A percentile compares a stretch with the other conserved stretches of the same genome.
These are phyloP conservation scores for Lottia scabra DNA, from an alignment of 2,888 invertebrate genomes.

Conservation along the genomic window DNA sequence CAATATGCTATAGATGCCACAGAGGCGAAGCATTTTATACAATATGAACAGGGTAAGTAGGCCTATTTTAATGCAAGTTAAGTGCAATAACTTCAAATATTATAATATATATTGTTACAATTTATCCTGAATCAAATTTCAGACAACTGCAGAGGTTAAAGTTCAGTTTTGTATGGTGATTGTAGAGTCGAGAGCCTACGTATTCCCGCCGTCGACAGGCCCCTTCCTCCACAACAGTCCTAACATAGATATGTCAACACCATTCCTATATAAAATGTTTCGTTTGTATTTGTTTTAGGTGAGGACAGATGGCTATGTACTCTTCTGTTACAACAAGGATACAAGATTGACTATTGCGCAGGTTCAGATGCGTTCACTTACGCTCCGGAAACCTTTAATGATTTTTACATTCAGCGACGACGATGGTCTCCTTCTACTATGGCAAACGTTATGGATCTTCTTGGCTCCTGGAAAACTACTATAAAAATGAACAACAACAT, in stretches of 20 bases:
- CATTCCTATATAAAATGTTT: background rate
- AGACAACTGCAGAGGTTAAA: no score
- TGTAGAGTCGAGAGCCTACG: no score
- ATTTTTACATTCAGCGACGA: constrained; percentile 62
- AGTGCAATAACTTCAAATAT: no score
- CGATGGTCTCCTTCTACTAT: constrained; percentile 64
- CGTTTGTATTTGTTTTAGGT: constrained; percentile 41
- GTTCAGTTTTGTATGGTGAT: no score
- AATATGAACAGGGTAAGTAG: constrained; percentile 87
- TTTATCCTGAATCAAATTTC: no score
- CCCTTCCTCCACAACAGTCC: no score
- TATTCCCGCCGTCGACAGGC: no score
- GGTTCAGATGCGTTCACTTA: constrained; percentile 60
- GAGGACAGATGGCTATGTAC: constrained; percentile 65
- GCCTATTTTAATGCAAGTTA: no score
- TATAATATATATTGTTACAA: no score
- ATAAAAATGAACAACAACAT: constrained; percentile 56
- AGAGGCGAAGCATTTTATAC: constrained; percentile 86
- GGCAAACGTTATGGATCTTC: constrained; percentile 61
- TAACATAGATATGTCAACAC: no score
- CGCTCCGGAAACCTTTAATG: constrained; percentile 60
- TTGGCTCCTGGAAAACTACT: constrained; percentile 45
- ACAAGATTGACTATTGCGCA: constrained; percentile 62
- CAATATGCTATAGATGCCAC: constrained; percentile 81
- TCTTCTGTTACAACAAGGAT: constrained; percentile 59